Conservation (phyloP, 2,888 invertebrate genomes). For the Phaedon cochleariae region DNA sequence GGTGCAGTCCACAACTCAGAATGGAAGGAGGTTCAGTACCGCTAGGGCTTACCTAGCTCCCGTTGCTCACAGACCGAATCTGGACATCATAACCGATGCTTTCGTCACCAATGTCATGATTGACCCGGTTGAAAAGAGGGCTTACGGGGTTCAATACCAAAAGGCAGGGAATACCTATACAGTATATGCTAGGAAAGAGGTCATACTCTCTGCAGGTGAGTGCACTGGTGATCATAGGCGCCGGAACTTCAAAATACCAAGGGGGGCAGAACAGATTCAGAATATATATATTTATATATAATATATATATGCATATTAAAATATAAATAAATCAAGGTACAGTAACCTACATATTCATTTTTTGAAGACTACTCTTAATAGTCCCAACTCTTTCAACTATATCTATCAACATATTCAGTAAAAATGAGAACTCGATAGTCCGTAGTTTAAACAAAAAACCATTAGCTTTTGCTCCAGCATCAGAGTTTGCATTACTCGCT, state of each 20-base stretch:
- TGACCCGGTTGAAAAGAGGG: constrained; percentile 58
- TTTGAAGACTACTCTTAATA: too few relatives aligned
- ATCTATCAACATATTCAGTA: not conserved
- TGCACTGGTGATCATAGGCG: too few relatives aligned
- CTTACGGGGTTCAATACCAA: constrained; percentile 62
- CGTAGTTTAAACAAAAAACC: not conserved
- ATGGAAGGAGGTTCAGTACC: constrained; percentile 66
- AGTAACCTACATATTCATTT: too few relatives aligned
- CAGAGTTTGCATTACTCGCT: too few relatives aligned
- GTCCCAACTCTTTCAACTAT: not conserved
- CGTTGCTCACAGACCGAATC: constrained; percentile 65
- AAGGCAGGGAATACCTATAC: constrained; percentile 44
- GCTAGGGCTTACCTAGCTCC: constrained; percentile 68
- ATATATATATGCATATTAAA: too few relatives aligned
- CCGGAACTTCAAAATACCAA: too few relatives aligned
- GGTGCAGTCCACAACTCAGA: constrained; percentile 61
- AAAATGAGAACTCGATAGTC: not conserved
- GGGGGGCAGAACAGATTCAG: too few relatives aligned
- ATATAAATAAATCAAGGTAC: too few relatives aligned
- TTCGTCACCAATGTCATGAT: constrained; percentile 69
- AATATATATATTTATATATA: too few relatives aligned
- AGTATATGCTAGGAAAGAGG: constrained; percentile 63
- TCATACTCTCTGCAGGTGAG: constrained; percentile 66
- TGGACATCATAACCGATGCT: constrained; percentile 67
- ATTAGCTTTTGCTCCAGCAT: not conserved